Evolutionary conservation across 2,888 invertebrate species (phyloP).

Genomic region (Acanthosepion pharaonis): DNA sequence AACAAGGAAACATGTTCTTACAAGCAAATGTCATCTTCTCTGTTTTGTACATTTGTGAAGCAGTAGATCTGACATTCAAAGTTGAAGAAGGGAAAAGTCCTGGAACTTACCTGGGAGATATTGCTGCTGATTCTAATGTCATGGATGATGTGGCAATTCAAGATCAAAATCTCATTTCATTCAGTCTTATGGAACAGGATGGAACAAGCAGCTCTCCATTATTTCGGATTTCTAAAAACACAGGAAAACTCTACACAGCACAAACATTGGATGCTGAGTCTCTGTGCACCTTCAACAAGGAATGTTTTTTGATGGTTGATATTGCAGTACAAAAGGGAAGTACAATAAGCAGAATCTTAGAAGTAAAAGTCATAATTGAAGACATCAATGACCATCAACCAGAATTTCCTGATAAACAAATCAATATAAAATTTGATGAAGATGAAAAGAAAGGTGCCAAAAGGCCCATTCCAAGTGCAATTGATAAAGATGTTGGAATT

Average conservation of each 20-base stretch:
- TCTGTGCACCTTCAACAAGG: background rate
- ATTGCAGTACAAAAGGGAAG: background rate
- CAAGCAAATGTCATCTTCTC: background rate
- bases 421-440: constrained; percentile 3
- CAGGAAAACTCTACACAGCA: background rate
- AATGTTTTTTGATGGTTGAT: background rate
- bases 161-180: background rate
- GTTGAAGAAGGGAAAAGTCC: background rate
- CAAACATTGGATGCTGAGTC: background rate
- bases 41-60: background rate
- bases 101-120: background rate
- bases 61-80: background rate
- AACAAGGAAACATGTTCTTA: background rate
- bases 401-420: background rate
- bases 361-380: background rate
- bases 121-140: background rate
- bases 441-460: background rate
- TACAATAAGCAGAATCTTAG: background rate
- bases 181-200: constrained; percentile 22
- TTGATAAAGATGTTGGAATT: background rate
- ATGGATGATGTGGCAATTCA: background rate
- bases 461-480: background rate
- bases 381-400: background rate
- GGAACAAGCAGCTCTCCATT: background rate
- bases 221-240: background rate